Conservation (phyloP, 2,888 invertebrate species). For the Drosophila paracracens region DNA sequence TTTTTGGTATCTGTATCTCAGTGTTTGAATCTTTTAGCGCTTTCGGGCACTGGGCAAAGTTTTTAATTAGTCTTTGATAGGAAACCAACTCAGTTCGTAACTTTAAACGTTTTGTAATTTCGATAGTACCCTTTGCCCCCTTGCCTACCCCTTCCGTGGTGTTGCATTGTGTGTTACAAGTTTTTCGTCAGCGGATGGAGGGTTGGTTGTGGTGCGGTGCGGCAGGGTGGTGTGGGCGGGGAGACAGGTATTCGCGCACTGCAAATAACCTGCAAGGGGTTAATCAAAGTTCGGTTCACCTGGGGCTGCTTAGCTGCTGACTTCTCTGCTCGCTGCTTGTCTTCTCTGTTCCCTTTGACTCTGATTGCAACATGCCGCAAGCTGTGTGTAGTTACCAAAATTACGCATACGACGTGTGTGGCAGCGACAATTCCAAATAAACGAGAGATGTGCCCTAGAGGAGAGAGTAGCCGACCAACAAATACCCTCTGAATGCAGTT, state of each 20-base stretch:
- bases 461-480: background rate
- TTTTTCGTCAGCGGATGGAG: conserved; percentile 17
- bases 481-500: background rate
- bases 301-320: conserved; percentile 56
- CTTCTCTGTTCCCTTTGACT: conserved; percentile 33
- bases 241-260: background rate
- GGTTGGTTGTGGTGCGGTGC: background rate
- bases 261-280: conserved; percentile 38
- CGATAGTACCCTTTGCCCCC: conserved; percentile 27
- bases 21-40: conserved; percentile 54
- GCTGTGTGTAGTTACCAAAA: conserved; percentile 54
- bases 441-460: background rate
- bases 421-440: conserved; percentile 17
- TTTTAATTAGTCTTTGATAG: conserved; percentile 80
- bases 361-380: conserved; percentile 56
- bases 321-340: conserved; percentile 5
- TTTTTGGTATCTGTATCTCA: conserved; percentile 6
- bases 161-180: conserved; percentile 41
- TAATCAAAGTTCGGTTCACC: conserved; percentile 74
- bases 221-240: too few relatives aligned
- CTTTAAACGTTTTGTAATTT: conserved; percentile 60
- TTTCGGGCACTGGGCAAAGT: conserved; percentile 75
- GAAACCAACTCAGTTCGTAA: conserved; percentile 71
- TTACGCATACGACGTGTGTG: conserved; percentile 68
- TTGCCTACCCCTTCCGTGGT: background rate